phyloP scores from a whole-genome alignment of 2,113 vertebrate species.

The Coreoperca whiteheadi region DNA sequence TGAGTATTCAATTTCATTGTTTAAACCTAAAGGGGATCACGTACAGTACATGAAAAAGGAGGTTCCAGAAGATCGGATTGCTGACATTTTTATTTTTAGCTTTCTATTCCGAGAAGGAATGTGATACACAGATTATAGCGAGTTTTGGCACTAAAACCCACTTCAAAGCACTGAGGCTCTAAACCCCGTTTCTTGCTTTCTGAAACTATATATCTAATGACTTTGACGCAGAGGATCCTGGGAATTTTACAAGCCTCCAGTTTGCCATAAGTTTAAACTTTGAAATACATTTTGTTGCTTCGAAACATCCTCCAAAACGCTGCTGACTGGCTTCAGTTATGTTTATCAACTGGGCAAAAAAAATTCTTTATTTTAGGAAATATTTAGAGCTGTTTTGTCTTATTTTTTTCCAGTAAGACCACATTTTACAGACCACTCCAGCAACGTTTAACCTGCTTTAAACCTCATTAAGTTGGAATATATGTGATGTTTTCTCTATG shows the following conservation, averaged over 20 bases:
- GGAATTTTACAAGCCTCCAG: conserved; percentile 33
- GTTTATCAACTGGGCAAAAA: conserved; percentile 31
- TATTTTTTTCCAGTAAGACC: background rate
- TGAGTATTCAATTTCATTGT: conserved; percentile 9
- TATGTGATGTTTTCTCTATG: background rate
- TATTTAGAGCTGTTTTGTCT: background rate
- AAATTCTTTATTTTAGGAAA: background rate
- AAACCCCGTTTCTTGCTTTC: conserved; percentile 41
- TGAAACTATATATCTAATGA: conserved; percentile 31
- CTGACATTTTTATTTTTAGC: conserved; percentile 51
- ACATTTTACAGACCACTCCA: background rate
- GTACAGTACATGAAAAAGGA: conserved; percentile 38
- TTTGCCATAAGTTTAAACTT: conserved; percentile 20
- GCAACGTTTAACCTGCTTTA: background rate
- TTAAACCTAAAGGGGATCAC: conserved; percentile 27
- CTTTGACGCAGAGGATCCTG: conserved; percentile 37
- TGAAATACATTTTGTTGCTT: background rate
- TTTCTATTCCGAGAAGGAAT: conserved; percentile 53
- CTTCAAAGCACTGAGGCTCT: conserved; percentile 45
- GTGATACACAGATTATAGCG: conserved; percentile 48
- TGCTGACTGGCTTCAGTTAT: conserved; percentile 20
- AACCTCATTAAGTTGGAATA: conserved; percentile 3
- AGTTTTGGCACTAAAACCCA: conserved; percentile 48
- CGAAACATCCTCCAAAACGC: conserved; percentile 10
- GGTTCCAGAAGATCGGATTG: conserved; percentile 38